phyloP scores from a whole-genome alignment of 2,797 vertebrate genomes.

The Heterohyrax brucei region DNA sequence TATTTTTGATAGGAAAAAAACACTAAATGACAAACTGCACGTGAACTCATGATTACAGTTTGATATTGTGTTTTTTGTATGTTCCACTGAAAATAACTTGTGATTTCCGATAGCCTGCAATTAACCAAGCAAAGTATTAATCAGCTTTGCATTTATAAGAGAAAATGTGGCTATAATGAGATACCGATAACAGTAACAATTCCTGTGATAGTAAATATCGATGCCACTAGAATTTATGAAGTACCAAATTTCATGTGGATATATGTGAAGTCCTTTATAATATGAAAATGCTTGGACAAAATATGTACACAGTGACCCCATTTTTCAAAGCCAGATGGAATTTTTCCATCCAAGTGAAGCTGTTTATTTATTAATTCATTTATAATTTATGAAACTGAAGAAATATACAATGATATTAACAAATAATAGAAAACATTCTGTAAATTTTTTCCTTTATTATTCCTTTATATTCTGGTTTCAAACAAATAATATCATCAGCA shows the following conservation, averaged over 20 bases:
- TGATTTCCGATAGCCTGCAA: background rate
- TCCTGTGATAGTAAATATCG: background rate
- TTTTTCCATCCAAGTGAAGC: background rate
- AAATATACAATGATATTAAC: background rate
- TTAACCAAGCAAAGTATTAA: background rate
- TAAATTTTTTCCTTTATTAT: background rate
- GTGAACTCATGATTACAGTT: background rate
- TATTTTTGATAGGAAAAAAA: background rate
- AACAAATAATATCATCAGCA: background rate
- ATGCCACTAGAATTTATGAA: background rate
- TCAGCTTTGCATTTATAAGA: background rate
- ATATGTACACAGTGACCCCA: background rate
- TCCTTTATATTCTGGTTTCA: background rate
- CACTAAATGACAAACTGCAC: background rate
- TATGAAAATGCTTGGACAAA: background rate
- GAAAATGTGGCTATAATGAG: background rate
- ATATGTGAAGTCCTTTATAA: background rate
- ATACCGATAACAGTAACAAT: background rate
- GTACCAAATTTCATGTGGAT: background rate
- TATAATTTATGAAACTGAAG: slow-evolving; percentile 24
- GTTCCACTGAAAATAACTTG: background rate
- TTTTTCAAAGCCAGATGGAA: background rate
- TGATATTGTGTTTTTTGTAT: background rate
- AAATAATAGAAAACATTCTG: background rate
- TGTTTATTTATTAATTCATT: slow-evolving; percentile 47